phyloP scores from a whole-genome alignment of 1,140 invertebrate genomes.

The Campoletis sonorensis region DNA sequence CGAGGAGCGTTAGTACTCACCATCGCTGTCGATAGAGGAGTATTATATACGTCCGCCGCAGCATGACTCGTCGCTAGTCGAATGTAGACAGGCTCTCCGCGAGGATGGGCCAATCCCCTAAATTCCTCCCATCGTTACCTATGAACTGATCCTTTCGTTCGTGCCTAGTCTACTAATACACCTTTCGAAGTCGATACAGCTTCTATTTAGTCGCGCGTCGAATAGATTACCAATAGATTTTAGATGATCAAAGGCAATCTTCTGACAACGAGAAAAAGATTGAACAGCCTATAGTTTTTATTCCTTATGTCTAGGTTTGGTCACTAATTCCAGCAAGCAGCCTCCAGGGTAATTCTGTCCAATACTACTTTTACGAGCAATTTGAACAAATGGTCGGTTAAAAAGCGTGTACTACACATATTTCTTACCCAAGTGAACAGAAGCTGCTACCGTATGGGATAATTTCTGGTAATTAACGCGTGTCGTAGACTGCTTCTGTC shows the following conservation, averaged over 20 bases:
- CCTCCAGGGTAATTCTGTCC: not conserved
- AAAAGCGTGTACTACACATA: no score
- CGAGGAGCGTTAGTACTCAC: not conserved
- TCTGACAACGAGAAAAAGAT: no score
- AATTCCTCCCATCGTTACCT: not conserved
- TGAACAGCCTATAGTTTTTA: no score
- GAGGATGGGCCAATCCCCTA: not conserved
- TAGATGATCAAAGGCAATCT: not conserved
- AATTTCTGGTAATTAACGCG: conserved; percentile 36
- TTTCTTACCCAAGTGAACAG: no score
- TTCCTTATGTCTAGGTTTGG: not conserved
- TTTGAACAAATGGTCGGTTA: not conserved
- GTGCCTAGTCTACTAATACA: not conserved
- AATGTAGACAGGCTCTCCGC: conserved; percentile 1
- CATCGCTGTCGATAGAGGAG: not conserved
- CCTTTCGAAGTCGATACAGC: not conserved
- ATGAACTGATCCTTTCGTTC: not conserved
- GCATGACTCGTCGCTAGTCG: conserved; percentile 8
- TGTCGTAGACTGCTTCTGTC: not conserved
- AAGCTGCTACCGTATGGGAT: not conserved
- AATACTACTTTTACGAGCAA: not conserved
- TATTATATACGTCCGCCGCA: not conserved
- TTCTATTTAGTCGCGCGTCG: not conserved
- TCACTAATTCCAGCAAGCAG: not conserved
- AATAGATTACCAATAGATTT: not conserved